Conservation (phyloP, 2,888 invertebrate species). For the Marronus borbonicus region DNA sequence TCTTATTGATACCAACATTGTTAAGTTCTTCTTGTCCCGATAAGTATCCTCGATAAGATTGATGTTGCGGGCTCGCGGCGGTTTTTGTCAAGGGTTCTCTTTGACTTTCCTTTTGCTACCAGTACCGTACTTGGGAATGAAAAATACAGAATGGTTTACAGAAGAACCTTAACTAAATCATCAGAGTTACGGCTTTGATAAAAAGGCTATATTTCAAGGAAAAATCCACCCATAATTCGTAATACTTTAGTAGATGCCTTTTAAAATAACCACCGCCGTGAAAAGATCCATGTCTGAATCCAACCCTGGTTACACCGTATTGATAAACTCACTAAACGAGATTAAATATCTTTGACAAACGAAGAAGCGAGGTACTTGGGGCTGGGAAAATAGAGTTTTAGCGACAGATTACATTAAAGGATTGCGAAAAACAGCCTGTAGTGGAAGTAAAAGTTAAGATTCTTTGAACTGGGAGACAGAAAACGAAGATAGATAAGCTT, state of each 20-base stretch:
- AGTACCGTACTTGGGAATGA: too few relatives aligned
- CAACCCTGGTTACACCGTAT: conserved; percentile 1
- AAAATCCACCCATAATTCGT: too few relatives aligned
- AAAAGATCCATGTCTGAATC: too few relatives aligned
- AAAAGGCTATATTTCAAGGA: too few relatives aligned
- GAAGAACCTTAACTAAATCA: too few relatives aligned
- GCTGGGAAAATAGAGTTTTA: not conserved
- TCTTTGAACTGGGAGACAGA: too few relatives aligned
- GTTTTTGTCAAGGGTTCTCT: conserved; percentile 31
- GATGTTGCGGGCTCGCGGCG: conserved; percentile 12
- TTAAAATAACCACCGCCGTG: too few relatives aligned
- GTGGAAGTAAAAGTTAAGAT: too few relatives aligned
- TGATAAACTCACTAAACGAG: conserved; percentile 20
- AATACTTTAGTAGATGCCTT: too few relatives aligned
- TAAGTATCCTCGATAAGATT: conserved; percentile 39
- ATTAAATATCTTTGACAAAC: conserved; percentile 26
- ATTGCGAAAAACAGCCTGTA: not conserved
- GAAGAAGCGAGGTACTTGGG: conserved; percentile 10
- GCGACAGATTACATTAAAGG: conserved; percentile 10
- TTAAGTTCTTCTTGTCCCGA: conserved; percentile 21
- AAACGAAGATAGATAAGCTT: too few relatives aligned
- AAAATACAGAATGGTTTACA: too few relatives aligned
- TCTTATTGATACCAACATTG: conserved; percentile 29
- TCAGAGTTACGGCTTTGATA: too few relatives aligned
- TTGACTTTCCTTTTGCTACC: conserved; percentile 2